Percentiles rank a stretch among this genome's conserved stretches.
These are phyloP conservation scores for Otus scops DNA, from an alignment of 2,797 vertebrate genomes.

Conservation along the genomic window DNA sequence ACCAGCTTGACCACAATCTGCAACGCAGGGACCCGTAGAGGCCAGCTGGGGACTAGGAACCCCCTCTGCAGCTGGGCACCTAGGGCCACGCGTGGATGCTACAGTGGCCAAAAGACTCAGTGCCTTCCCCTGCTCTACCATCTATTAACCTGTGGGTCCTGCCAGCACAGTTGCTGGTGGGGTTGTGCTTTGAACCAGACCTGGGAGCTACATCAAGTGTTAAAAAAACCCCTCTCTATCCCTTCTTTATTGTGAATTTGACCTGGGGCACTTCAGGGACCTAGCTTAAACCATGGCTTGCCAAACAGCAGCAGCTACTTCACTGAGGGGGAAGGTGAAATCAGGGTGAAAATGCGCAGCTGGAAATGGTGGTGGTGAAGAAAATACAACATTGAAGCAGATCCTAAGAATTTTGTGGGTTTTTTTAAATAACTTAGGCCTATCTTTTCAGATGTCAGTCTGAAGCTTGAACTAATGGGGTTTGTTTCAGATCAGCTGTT, in stretches of 20 bases:
- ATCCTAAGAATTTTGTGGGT: neutral
- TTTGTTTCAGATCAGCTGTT: neutral
- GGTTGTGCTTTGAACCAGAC: neutral
- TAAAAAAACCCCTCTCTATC: neutral
- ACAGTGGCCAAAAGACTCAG: neutral
- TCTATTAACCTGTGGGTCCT: neutral
- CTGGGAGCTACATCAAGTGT: neutral
- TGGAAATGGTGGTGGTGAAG: neutral
- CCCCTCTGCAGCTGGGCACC: fast-evolving
- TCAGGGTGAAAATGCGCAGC: neutral
- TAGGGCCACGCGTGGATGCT: neutral
- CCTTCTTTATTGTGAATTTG: neutral
- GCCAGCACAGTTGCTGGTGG: fast-evolving
- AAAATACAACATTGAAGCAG: neutral
- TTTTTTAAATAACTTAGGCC: neutral
- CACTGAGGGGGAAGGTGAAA: neutral
- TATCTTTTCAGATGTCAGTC: neutral
- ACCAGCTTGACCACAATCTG: neutral
- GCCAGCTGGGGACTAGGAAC: neutral
- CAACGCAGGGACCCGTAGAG: fast-evolving
- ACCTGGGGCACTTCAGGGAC: neutral
- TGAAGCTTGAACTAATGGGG: neutral
- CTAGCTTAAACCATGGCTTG: neutral
- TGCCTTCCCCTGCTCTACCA: neutral
- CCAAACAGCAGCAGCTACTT: neutral